Evolutionary conservation across 2,797 vertebrate genomes (phyloP), one percentile per base, ranked within the genome.

Genomic region (Geotrypetes seraphini): DNA sequence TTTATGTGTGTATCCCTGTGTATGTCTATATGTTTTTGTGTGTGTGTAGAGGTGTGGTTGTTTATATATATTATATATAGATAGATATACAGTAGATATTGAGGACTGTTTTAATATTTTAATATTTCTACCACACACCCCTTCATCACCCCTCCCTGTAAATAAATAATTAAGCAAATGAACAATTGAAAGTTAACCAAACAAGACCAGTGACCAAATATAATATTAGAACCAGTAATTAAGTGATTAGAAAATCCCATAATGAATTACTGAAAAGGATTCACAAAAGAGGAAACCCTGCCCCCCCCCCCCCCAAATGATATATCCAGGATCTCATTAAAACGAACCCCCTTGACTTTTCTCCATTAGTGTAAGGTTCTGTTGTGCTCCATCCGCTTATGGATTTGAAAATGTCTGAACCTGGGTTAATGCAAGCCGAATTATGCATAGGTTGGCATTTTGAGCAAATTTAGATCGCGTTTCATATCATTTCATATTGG

Each of bases 141-240:
- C n/a, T n/a, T n/a, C n/a, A n/a, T n/a, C n/a, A n/a, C n/a, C n/a
- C n/a, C n/a, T n/a, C n/a, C n/a, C n/a, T n/a, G n/a, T n/a, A n/a
- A n/a, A n/a, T n/a, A n/a, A n/a, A n/a, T n/a, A n/a, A n/a, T n/a
- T n/a, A n/a, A n/a, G n/a, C n/a, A n/a, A 15, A 13, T 4, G 3
- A 24, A 25, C 8, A 25, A 13, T 14, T 6, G 25, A 13, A 15
- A 22, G 21, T 46, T 41, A 51, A 19, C 14, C 24, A 40, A 42
- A 53, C 19, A 42, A 28, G 25, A 37, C 20, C 53, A 33, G 24
- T 53, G 14, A 27, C 7, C 18, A 28, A 7, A 13, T 47, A 51
- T 48, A 47, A 22, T 45, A 23, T 27, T 25, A 44, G 28, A 29
- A 43, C n/a, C n/a, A n/a, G 47, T 42, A 29, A 40, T 56, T 58